Conservation (phyloP, 64 coral and sea anemone species). For the Pachyseris speciosa region DNA sequence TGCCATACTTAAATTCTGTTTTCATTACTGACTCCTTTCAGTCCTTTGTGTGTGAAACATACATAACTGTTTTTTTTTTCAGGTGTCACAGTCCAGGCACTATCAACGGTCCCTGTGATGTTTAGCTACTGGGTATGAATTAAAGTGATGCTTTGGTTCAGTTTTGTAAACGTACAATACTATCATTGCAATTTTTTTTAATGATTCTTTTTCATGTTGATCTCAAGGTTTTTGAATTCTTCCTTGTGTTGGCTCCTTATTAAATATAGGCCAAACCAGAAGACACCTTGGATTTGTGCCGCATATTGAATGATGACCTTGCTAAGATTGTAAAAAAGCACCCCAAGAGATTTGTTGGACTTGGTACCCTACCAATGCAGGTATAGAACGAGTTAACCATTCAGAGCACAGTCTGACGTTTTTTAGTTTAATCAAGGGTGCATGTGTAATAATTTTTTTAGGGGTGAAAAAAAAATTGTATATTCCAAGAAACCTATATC, state of each 20-base stretch:
- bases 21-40: too few species aligned
- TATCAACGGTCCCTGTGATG: constrained; percentile 95
- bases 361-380: constrained; percentile 99
- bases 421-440: too few species aligned
- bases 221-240: neutral
- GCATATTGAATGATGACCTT: constrained; percentile 96
- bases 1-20: too few species aligned
- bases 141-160: too few species aligned
- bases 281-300: constrained; percentile 95
- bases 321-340: constrained; percentile 86
- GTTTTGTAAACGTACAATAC: too few species aligned
- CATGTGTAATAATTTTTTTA: too few species aligned
- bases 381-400: neutral
- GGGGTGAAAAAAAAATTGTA: too few species aligned
- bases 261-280: constrained; percentile 86
- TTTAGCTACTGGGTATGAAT: constrained; percentile 96
- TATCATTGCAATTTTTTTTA: too few species aligned
- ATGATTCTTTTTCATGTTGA: neutral
- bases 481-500: too few species aligned
- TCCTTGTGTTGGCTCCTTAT: neutral
- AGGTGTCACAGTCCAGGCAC: constrained; percentile 86
- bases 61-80: neutral
- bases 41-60: too few species aligned
- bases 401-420: too few species aligned
- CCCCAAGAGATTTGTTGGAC: constrained; percentile 94